phyloP scores from a whole-genome alignment of 2,113 vertebrate genomes.

The Sarotherodon lohbergeri region DNA sequence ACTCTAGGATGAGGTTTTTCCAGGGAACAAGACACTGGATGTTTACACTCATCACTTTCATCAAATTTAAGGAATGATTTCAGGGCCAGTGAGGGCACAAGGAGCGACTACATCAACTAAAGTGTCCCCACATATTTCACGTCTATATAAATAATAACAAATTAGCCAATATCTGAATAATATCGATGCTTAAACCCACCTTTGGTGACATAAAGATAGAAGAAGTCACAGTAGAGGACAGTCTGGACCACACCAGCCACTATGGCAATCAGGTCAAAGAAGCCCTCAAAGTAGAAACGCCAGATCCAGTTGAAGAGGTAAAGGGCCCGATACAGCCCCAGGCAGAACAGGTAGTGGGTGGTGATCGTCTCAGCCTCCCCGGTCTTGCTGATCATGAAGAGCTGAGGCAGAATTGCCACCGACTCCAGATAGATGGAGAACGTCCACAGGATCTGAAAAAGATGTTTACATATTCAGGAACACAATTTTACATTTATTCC shows the following conservation, averaged over 20 bases:
- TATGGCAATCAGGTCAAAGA: slow-evolving; percentile 97
- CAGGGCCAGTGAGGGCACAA: not conserved
- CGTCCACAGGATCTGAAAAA: slow-evolving; percentile 93
- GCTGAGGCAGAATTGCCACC: slow-evolving; percentile 95
- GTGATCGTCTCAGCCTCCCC: slow-evolving; percentile 99
- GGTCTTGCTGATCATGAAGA: slow-evolving; percentile 99
- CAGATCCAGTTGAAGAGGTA: slow-evolving; percentile 99
- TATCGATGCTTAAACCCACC: slow-evolving; percentile 68
- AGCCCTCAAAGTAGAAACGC: slow-evolving; percentile 98
- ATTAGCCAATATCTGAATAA: not conserved
- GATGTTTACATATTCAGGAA: not conserved
- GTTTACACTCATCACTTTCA: not conserved
- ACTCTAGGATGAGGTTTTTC: not conserved
- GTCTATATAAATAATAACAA: not conserved
- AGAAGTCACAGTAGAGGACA: slow-evolving; percentile 98
- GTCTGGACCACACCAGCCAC: slow-evolving; percentile 97
- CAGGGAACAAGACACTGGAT: not conserved
- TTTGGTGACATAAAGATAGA: slow-evolving; percentile 99
- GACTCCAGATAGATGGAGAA: slow-evolving; percentile 99
- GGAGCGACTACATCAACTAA: not conserved
- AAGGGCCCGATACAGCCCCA: slow-evolving; percentile 92
- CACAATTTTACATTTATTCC: not conserved
- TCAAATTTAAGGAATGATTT: not conserved
- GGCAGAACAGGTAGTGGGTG: slow-evolving; percentile 96
- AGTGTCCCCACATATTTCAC: not conserved